These are phyloP conservation scores for Excalfactoria chinensis DNA, from an alignment of 2,113 vertebrate genomes.

Conservation along the genomic window DNA sequence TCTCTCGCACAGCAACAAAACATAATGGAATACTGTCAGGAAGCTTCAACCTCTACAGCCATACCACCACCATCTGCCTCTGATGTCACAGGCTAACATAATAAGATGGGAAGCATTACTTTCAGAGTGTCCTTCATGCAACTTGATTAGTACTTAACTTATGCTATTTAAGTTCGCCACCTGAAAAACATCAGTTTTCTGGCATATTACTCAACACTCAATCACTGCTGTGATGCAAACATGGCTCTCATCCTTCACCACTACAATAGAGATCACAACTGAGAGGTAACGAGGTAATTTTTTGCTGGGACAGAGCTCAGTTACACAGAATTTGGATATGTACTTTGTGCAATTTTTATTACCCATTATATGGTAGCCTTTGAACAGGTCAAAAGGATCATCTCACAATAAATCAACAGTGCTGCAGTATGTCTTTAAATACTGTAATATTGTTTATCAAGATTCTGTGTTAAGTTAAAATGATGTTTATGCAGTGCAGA, in stretches of 20 bases:
- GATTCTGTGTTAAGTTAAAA: neutral
- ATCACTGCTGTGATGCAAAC: conserved; percentile 7
- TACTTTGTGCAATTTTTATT: neutral
- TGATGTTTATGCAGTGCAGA: too few relatives aligned
- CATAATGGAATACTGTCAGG: neutral
- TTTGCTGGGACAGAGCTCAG: neutral
- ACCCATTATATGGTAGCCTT: neutral
- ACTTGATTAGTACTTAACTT: neutral
- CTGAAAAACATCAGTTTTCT: neutral
- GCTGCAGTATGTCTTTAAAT: neutral
- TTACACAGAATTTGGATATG: neutral
- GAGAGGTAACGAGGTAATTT: neutral
- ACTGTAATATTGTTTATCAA: neutral
- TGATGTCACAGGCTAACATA: neutral
- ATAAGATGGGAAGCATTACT: neutral
- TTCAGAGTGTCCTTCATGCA: neutral
- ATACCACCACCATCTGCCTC: neutral
- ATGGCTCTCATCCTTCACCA: neutral
- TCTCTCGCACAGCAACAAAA: neutral
- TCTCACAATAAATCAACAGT: neutral
- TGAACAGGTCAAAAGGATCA: neutral
- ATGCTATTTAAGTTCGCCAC: neutral
- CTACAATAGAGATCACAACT: neutral
- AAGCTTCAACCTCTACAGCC: neutral
- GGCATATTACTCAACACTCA: conserved; percentile 49